A percentile compares a stretch with the other conserved stretches of the same genome.
Conservation (phyloP, 2,797 vertebrate species). For the Staurois parvus region DNA sequence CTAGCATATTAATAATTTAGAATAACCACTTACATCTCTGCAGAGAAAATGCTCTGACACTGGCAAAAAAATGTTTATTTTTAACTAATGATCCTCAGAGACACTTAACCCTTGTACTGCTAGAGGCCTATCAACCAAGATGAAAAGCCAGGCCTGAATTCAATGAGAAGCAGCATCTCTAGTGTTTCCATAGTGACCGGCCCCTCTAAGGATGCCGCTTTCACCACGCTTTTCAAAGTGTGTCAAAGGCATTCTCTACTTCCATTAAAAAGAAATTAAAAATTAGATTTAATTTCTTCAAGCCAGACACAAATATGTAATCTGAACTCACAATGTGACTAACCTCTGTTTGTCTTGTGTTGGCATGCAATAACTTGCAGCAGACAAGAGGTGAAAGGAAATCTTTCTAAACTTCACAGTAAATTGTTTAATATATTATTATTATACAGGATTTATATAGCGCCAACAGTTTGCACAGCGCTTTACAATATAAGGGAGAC, state of each 20-base stretch:
- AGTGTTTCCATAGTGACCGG: conserved; percentile 93
- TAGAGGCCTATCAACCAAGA: conserved; percentile 66
- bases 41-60: conserved; percentile 70
- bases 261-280: conserved; percentile 76
- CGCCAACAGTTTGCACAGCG: no score
- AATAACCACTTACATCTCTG: conserved; percentile 62
- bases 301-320: conserved; percentile 65
- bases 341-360: background rate
- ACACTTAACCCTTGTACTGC: conserved; percentile 68
- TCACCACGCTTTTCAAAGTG: conserved; percentile 71
- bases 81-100: conserved; percentile 62
- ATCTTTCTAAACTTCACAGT: background rate
- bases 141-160: conserved; percentile 74
- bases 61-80: conserved; percentile 70
- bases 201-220: conserved; percentile 79
- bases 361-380: background rate
- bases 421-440: no score
- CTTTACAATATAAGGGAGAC: no score
- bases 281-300: conserved; percentile 74
- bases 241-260: conserved; percentile 75
- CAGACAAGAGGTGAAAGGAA: background rate
- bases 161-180: conserved; percentile 81
- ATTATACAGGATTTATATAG: no score
- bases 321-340: conserved; percentile 42
- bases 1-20: conserved; percentile 71